These are phyloP conservation scores for Seladonia tumulorum DNA, from an alignment of 2,888 invertebrate species.

Conservation along the genomic window DNA sequence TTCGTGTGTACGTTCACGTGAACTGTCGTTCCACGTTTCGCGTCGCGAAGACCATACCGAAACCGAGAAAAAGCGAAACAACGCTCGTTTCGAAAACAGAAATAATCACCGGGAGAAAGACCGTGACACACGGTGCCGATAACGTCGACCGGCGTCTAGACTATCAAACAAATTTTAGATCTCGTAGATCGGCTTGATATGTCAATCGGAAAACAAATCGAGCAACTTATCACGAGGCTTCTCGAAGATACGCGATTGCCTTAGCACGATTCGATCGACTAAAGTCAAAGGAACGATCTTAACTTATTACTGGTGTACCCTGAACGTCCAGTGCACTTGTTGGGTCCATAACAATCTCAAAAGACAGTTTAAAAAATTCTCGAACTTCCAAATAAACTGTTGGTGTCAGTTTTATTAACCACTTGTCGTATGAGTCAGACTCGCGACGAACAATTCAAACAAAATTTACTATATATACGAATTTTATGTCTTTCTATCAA, in stretches of 20 bases:
- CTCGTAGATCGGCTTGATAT: slow-evolving; percentile 80
- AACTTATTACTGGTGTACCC: not conserved
- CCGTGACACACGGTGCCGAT: not conserved
- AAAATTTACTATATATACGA: not conserved
- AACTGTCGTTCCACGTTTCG: not conserved
- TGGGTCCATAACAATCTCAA: not conserved
- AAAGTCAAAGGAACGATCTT: slow-evolving; percentile 5
- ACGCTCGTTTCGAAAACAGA: not conserved
- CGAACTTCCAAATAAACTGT: not conserved
- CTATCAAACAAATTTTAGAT: slow-evolving; percentile 70
- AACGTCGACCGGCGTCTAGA: slow-evolving; percentile 25
- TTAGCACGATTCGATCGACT: slow-evolving; percentile 2
- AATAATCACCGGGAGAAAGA: not conserved
- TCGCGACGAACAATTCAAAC: not conserved
- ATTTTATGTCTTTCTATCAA: not conserved
- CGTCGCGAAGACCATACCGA: not conserved
- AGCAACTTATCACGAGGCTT: slow-evolving; percentile 24
- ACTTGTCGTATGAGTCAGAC: not conserved
- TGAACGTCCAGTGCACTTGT: not conserved
- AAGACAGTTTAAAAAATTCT: not conserved
- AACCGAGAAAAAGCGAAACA: slow-evolving; percentile 11
- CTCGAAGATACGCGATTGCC: not conserved
- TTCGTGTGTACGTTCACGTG: slow-evolving; percentile 25
- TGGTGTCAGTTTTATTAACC: not conserved
- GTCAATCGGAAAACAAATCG: slow-evolving; percentile 74